Base-by-base conservation (phyloP, 1,140 invertebrate species). In the Hylaeus anthracinus region DNA sequence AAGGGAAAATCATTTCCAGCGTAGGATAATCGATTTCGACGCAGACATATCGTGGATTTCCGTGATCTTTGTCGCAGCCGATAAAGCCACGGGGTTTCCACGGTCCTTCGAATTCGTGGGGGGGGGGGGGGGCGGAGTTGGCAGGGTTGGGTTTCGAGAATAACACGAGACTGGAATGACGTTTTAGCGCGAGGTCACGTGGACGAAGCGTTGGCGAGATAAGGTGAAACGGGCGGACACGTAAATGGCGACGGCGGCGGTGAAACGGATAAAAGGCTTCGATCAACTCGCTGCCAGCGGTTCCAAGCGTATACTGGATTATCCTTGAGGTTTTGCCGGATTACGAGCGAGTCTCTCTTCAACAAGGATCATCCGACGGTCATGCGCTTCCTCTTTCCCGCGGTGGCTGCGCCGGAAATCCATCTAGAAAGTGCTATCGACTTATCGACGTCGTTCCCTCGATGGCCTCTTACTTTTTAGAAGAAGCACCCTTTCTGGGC, bases 181-280 rank as follows among this genome's bases (percentile, higher is more conserved):
- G 73, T 86, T 87, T 86, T 85, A 86, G 12, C 84, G 83, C 70
- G 84, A 66, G 84, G 81, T 79, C 83, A 76, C 72, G 72, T 78
- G 81, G 64, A 71, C 81, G 84, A 80, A 53, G 78, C 84, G 74
- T 53, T 64, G n/a, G 67, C 71, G 56, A 87, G 85, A 87, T 86
- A 87, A 87, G 85, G 84, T 48, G 73, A 55, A 65, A 78, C 64
- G 58, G 72, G 58, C 71, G 67, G 79, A 70, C 80, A 86, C 84
- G 73, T 86, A 86, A 86, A 86, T 86, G 85, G 85, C 66, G 58
- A 58, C 39, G 61, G 73, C 61, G 66, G 53, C 48, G 51, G 45
- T 48, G 84, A 66, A 82, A 75, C 80, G 85, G 85, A 86, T 87
- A 87, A 87, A 87, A 87, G 85, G 71, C 81, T 87, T 87, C 84